Evolutionary conservation across 1,140 invertebrate genomes (phyloP), one percentile per base, ranked within the genome.

Genomic region (Bicyclus anynana): DNA sequence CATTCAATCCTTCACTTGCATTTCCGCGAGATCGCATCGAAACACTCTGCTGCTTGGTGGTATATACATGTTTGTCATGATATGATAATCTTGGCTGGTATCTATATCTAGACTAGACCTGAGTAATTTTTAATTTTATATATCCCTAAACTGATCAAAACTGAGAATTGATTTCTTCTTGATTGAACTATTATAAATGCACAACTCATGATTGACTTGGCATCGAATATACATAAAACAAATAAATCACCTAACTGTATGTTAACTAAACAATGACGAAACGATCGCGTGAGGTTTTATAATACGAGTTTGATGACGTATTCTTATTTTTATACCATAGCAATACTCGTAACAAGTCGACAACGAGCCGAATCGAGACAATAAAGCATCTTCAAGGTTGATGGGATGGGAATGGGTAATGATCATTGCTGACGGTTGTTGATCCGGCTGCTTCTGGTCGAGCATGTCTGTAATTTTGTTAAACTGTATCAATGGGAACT

Each of bases 321-420:
- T 72, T 75, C 77, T 77, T 80, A 61, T 72, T 77, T 74, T 80
- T 75, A 69, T 74, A 75, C 62, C 67, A 59, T 73, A 56, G 37
- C 17, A 40, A 63, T 59, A 69, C 55, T 69, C 70, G 74, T 84
- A 84, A 84, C 77, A 82, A 84, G 81, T 85, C 78, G 80, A 83
- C 77, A 84, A 85, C 80, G 70, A 87, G 80, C 76, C 74, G 76
- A 77, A 74, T 74, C 80, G 73, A 83, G 79, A 85, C 82, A 83
- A 85, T 84, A 84, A 84, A 85, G 65, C 74, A 80, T 82, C 62
- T 74, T 77, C 74, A 74, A 82, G 77, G 68, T 60, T 84, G 80
- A 84, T 84, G 80, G 78, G 76, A 70, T 69, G 68, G 69, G 53
- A 60, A n/a, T n/a, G n/a, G n/a, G 67, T 85, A 83, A 87, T 87